phyloP scores from a whole-genome alignment of 2,113 vertebrate species.

The Nesogale talazaci region DNA sequence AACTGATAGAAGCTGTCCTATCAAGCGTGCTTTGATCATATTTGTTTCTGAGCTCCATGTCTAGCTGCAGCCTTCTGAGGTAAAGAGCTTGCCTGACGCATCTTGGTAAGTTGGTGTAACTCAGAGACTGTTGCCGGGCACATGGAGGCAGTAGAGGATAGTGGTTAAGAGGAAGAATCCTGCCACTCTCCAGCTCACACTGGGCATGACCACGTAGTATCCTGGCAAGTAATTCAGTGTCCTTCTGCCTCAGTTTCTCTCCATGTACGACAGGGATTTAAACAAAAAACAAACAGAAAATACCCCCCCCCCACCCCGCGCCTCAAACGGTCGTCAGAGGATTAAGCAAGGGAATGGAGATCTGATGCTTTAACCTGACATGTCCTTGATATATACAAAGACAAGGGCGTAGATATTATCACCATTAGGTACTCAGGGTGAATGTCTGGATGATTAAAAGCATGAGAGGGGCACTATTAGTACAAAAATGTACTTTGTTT shows the following conservation, averaged over 20 bases:
- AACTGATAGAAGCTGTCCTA: slow-evolving; percentile 34
- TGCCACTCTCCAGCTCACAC: neutral
- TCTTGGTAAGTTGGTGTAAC: neutral
- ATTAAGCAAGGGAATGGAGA: neutral
- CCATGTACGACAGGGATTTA: neutral
- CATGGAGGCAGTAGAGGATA: slow-evolving; percentile 45
- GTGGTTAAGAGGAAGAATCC: neutral
- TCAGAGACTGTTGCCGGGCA: slow-evolving; percentile 4
- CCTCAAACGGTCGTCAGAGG: neutral
- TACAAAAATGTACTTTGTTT: neutral
- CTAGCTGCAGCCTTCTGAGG: neutral
- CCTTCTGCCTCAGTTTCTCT: slow-evolving; percentile 27
- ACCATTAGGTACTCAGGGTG: slow-evolving; percentile 14
- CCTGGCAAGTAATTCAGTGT: neutral
- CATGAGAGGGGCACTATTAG: neutral
- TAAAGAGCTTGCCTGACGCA: neutral
- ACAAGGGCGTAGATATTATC: neutral
- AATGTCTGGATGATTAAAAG: slow-evolving; percentile 3
- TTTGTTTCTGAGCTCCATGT: neutral
- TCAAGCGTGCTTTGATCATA: neutral
- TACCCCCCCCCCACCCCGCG: neutral
- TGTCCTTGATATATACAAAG: neutral
- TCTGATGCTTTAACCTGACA: neutral
- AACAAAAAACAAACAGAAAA: neutral
- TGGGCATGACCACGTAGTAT: neutral